phyloP scores from a whole-genome alignment of 30 jellyfish, hydroid and myxozoan genomes.

The Morbakka virulenta region DNA sequence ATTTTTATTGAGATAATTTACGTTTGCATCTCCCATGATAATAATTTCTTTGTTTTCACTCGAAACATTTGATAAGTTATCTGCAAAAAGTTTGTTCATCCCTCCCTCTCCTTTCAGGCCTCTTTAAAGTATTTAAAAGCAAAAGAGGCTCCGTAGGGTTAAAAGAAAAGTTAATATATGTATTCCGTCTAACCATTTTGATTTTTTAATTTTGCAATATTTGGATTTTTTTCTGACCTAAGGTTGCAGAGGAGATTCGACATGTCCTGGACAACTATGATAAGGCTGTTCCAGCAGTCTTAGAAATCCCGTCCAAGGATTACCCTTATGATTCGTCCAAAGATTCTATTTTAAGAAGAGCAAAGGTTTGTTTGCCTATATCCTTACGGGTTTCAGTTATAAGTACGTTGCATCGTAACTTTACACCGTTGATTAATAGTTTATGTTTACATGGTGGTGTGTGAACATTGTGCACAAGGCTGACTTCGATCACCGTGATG shows the following conservation, averaged over 20 bases:
- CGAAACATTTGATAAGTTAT: no score
- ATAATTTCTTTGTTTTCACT: no score
- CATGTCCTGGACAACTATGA: slow-evolving; percentile 77
- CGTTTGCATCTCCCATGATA: no score
- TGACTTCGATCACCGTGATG: no score
- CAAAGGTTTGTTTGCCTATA: slow-evolving; percentile 66
- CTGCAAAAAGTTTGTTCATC: no score
- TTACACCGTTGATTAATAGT: background rate
- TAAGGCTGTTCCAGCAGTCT: slow-evolving; percentile 89
- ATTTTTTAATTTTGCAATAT: background rate
- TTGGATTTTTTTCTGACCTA: no score
- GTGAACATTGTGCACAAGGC: no score
- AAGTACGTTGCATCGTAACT: no score
- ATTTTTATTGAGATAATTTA: no score
- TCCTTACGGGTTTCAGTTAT: background rate
- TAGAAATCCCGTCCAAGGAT: slow-evolving; percentile 97
- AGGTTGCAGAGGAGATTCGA: slow-evolving; percentile 98
- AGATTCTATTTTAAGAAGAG: slow-evolving; percentile 92
- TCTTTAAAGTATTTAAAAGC: no score
- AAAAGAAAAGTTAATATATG: background rate
- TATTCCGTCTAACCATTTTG: background rate
- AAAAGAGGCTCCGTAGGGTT: no score
- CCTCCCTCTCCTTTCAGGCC: no score
- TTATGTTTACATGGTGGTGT: background rate
- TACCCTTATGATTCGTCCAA: slow-evolving; percentile 96